Evolutionary conservation across 2,797 vertebrate species (phyloP).

Genomic region (Delichon dasypus): DNA sequence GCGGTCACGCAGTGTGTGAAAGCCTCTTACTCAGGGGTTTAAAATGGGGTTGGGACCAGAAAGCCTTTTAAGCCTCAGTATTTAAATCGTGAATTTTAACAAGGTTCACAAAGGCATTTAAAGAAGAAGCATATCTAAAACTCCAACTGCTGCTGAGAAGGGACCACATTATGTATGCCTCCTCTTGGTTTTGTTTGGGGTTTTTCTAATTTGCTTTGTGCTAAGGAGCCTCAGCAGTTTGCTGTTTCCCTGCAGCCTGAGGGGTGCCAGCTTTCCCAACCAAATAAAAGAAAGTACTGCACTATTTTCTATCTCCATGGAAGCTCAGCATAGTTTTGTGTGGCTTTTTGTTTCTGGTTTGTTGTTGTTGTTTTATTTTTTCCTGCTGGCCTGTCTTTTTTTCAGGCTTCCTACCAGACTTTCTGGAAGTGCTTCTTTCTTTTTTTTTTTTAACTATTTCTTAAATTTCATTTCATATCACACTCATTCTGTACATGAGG

Average conservation of each 20-base stretch:
- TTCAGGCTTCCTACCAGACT: neutral
- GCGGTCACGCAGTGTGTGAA: neutral
- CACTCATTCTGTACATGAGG: neutral
- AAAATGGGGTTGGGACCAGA: neutral
- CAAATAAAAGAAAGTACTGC: conserved; percentile 26
- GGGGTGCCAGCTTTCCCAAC: conserved; percentile 27
- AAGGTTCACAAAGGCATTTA: neutral
- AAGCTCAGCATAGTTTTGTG: conserved; percentile 18
- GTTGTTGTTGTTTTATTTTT: neutral
- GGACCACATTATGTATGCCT: neutral
- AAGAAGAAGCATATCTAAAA: neutral
- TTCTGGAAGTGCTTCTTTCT: neutral
- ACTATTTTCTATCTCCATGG: conserved; percentile 58
- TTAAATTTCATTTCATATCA: neutral
- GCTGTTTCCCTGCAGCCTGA: conserved; percentile 10
- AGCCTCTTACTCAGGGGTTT: neutral
- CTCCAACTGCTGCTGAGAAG: neutral
- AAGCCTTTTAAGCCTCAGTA: conserved; percentile 3
- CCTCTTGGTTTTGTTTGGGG: neutral
- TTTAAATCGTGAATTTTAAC: conserved; percentile 4
- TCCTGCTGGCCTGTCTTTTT: neutral
- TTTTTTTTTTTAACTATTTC: neutral
- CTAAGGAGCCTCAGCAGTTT: conserved; percentile 15
- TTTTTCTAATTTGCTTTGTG: conserved; percentile 10
- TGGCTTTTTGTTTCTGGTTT: neutral